These are phyloP conservation scores for Sphaerophoria rueppellii DNA, from an alignment of 2,888 invertebrate species.

Conservation along the genomic window DNA sequence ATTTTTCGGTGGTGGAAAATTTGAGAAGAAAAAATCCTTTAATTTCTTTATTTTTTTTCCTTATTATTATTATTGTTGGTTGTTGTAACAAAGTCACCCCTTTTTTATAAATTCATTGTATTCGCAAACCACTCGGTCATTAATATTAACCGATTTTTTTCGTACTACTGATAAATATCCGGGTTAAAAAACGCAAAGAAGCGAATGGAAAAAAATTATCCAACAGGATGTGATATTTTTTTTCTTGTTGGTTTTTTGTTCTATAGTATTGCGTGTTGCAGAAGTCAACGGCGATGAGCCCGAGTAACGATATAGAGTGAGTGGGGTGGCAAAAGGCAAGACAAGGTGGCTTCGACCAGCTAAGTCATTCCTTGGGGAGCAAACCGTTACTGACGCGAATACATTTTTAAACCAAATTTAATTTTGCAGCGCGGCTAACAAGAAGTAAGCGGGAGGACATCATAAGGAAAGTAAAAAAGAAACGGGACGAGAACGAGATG, in stretches of 20 bases:
- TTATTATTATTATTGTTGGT: constrained; percentile 38
- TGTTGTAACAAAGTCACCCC: constrained; percentile 70
- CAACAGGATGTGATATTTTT: constrained; percentile 68
- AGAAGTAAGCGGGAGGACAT: constrained; percentile 21
- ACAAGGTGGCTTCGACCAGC: constrained; percentile 2
- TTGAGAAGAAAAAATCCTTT: constrained; percentile 57
- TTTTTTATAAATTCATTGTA: constrained; percentile 65
- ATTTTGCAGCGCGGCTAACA: constrained; percentile 54
- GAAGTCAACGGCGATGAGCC: constrained; percentile 27
- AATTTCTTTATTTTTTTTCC: constrained; percentile 26
- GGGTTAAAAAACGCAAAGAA: constrained; percentile 54
- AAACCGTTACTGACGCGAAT: constrained; percentile 71
- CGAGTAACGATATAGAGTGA: background rate
- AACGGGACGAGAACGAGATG: constrained; percentile 54
- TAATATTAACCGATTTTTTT: constrained; percentile 73
- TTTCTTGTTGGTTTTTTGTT: constrained; percentile 17
- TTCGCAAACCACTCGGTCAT: constrained; percentile 73
- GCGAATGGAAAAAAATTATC: constrained; percentile 42
- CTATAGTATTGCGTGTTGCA: constrained; percentile 54
- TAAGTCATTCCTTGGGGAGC: constrained; percentile 57
- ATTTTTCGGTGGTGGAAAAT: constrained; percentile 72
- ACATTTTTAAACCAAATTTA: constrained; percentile 73
- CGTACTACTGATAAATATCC: constrained; percentile 73
- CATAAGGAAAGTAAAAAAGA: constrained; percentile 34
- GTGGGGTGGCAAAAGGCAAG: background rate